Base-by-base conservation (phyloP, 2,888 invertebrate genomes). In the Ichneumoninae sp. region DNA sequence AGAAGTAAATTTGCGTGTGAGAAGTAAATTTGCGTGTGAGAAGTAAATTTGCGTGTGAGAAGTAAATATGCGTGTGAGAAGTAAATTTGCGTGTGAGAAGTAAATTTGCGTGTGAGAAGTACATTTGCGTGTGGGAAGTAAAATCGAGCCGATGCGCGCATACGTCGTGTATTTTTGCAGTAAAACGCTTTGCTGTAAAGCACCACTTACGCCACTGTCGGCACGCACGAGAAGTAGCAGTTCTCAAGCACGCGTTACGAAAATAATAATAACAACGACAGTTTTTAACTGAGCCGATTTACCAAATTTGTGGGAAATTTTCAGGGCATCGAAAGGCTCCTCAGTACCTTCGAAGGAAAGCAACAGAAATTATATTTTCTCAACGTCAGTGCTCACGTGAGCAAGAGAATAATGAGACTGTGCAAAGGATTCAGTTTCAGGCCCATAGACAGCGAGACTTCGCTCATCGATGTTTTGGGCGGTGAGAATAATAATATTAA, bases 261-360 rank as follows among this genome's bases (percentile, higher is more conserved):
- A 6, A 5, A 57, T 47, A 57, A 22, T 6, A 13, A 57, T 57
- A 47, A 47, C 44, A 47, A 47, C 16, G 3, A 13, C 40, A 0
- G 0, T 16, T 47, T 16, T 47, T 10, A 10, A 47, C 16, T 5
- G 16, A 44, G 13, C 13, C 3, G 13, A 22, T 26, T 10, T 54
- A 54, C 26, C 0, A 5, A n/a, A 71, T 66, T 40, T 54, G 16
- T 50, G 30, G 13, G 72, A 80, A 85, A 44, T 92, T 91, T 6
- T 62, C 94, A 96, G 95, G 95, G 95, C 71, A 92, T 97, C 3
- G 95, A 95, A 84, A 94, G 94, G 0, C 90, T 97, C 8, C 92
- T 95, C 5, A 94, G 94, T 83, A 95, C 95, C 79, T 94, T 96
- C 84, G 93, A 95, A 60, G 93, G 92, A 30, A 92, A 93, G n/a